phyloP scores from a whole-genome alignment of 2,888 invertebrate genomes.

The Ophraella communa region DNA sequence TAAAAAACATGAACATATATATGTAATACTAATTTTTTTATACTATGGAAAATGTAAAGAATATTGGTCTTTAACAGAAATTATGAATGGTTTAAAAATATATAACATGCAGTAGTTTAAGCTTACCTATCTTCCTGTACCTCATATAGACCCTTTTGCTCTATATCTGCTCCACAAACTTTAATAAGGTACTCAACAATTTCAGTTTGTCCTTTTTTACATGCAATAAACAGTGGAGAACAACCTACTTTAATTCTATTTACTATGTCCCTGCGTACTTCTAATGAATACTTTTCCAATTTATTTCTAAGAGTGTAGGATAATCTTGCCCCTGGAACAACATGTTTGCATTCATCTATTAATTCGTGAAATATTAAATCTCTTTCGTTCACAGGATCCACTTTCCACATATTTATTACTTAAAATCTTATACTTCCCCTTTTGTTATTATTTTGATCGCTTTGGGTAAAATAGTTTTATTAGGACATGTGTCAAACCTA shows the following conservation, averaged over 20 bases:
- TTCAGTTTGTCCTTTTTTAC: conserved; percentile 80
- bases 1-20: no score
- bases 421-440: not conserved
- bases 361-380: conserved; percentile 68
- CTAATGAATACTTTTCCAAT: conserved; percentile 66
- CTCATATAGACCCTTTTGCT: conserved; percentile 85
- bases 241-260: conserved; percentile 76
- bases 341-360: conserved; percentile 70
- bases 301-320: conserved; percentile 63
- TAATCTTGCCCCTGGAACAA: conserved; percentile 73
- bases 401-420: conserved; percentile 51
- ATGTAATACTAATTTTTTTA: no score
- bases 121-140: conserved; percentile 76
- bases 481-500: not conserved
- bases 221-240: conserved; percentile 81
- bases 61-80: not conserved
- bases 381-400: conserved; percentile 56
- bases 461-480: not conserved
- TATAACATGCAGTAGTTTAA: no score
- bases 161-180: conserved; percentile 82
- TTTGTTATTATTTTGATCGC: conserved; percentile 20
- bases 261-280: conserved; percentile 71
- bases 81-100: not conserved
- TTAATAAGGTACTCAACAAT: conserved; percentile 85
- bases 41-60: not conserved